These are phyloP conservation scores for Oophaga sylvatica DNA, from an alignment of 2,797 vertebrate genomes.

Conservation along the genomic window DNA sequence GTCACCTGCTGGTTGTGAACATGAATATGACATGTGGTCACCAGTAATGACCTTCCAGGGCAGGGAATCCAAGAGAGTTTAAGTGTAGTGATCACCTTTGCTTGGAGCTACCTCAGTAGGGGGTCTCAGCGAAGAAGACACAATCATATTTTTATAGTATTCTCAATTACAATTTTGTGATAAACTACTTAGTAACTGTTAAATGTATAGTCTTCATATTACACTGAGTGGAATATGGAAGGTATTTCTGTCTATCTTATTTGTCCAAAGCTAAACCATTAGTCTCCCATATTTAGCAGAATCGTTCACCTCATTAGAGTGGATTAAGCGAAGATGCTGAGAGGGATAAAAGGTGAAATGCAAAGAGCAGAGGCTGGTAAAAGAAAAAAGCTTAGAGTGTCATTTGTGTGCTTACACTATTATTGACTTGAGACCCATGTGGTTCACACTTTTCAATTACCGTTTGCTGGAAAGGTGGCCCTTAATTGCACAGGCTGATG, in stretches of 20 bases:
- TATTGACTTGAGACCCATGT: conserved; percentile 83
- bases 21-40: conserved; percentile 74
- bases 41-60: conserved; percentile 74
- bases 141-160: not conserved
- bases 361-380: conserved; percentile 67
- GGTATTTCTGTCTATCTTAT: conserved; percentile 63
- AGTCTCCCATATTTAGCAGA: conserved; percentile 71
- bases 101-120: conserved; percentile 10
- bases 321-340: conserved; percentile 82
- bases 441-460: conserved; percentile 85
- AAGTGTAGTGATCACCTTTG: conserved; percentile 56
- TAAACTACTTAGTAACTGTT: not conserved
- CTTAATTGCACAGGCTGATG: conserved; percentile 83
- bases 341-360: conserved; percentile 82
- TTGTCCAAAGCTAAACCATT: conserved; percentile 64
- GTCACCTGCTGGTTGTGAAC: conserved; percentile 76
- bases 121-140: not conserved
- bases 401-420: conserved; percentile 77
- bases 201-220: not conserved
- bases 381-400: conserved; percentile 68
- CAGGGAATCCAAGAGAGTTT: conserved; percentile 41
- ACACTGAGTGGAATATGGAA: not conserved
- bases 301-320: conserved; percentile 80
- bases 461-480: conserved; percentile 82
- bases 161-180: not conserved